Conservation (phyloP, 2,888 invertebrate genomes). For the Lasioglossum pauxillum region DNA sequence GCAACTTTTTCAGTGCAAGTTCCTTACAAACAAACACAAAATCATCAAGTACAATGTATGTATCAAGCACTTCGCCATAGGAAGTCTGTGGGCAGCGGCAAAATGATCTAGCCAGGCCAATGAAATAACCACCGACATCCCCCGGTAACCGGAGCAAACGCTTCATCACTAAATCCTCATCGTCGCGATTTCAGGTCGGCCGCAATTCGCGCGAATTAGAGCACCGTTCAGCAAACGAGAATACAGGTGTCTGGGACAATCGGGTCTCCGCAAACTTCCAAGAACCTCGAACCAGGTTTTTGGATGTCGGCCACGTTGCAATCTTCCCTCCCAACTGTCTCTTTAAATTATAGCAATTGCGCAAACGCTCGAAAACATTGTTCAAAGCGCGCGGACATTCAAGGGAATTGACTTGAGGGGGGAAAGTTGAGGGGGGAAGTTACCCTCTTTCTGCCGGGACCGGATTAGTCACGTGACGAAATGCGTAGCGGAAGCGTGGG, state of each 20-base stretch:
- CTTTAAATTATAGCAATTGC: neutral
- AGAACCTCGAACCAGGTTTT: neutral
- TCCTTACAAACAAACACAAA: too few species aligned
- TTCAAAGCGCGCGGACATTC: neutral
- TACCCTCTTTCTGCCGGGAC: too few species aligned
- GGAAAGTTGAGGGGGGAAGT: too few species aligned
- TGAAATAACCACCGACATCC: constrained; percentile 81
- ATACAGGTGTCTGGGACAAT: constrained; percentile 13
- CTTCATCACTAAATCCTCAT: neutral
- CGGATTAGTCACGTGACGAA: too few species aligned
- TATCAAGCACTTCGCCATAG: neutral
- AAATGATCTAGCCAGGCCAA: constrained; percentile 59
- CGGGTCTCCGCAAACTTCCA: constrained; percentile 11
- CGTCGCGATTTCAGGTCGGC: constrained; percentile 36
- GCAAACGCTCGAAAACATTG: neutral
- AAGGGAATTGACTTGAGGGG: too few species aligned
- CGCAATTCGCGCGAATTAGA: constrained; percentile 23
- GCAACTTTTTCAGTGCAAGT: too few species aligned
- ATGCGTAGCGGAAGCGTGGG: too few species aligned
- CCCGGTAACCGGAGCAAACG: constrained; percentile 72
- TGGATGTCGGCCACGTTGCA: constrained; percentile 37
- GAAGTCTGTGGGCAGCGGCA: neutral
- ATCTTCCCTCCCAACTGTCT: neutral
- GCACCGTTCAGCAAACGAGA: constrained; percentile 12
- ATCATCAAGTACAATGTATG: neutral